phyloP scores from a whole-genome alignment of 2,113 vertebrate species.

The Litocranius walleri region DNA sequence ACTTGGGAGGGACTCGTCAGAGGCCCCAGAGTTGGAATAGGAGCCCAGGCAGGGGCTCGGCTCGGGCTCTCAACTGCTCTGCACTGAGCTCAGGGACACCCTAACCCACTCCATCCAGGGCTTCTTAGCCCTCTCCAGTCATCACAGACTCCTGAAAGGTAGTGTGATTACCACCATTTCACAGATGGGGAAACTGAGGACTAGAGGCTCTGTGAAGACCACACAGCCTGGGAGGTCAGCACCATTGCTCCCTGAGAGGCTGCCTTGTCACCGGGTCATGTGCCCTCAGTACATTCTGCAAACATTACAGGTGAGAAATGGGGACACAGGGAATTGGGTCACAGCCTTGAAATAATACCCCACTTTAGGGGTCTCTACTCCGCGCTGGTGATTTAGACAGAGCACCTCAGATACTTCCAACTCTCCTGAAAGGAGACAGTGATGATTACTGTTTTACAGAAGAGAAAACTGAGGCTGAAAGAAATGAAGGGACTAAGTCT shows the following conservation, averaged over 20 bases:
- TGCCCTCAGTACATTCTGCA: no score
- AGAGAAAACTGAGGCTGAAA: not conserved
- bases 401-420: not conserved
- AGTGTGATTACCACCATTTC: not conserved
- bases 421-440: not conserved
- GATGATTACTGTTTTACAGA: not conserved
- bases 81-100: not conserved
- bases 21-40: not conserved
- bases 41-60: not conserved
- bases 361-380: accelerated
- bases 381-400: not conserved
- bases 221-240: accelerated
- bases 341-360: not conserved
- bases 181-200: not conserved
- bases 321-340: not conserved
- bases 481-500: not conserved
- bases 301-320: not conserved
- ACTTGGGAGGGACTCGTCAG: not conserved
- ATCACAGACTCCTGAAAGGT: not conserved
- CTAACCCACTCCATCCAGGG: accelerated
- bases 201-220: not conserved
- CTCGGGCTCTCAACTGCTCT: accelerated
- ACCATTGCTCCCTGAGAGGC: not conserved
- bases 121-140: not conserved
- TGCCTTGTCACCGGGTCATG: not conserved